Evolutionary conservation across 2,797 vertebrate genomes (phyloP), one percentile per base, ranked within the genome.

Genomic region (Gambelia wislizenii): DNA sequence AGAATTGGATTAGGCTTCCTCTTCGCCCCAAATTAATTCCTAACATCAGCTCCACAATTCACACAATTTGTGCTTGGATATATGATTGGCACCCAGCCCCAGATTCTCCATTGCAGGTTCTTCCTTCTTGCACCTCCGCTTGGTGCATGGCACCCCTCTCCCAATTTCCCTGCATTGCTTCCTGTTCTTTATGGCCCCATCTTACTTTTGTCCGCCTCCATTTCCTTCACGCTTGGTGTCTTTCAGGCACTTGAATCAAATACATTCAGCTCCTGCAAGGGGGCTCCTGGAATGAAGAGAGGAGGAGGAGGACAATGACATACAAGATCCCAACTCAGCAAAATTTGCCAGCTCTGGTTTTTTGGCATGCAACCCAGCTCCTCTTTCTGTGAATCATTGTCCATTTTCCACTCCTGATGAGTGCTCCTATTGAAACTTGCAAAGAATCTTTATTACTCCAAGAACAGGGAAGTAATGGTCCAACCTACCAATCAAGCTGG

Each of bases 401-500:
- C 91, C 84, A 86, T 82, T 89, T 67, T 82, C 92, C 93, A 94
- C 92, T 95, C 1, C 18, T 92, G 92, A 94, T 89, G 90, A 91
- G 93, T 87, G 94, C 90, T 92, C 89, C 91, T 90, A 89, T 92
- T 87, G 89, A 94, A 94, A 94, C 91, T 93, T 91, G 92, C 87
- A 83, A 87, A 87, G 92, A 91, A 93, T 95, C 94, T 96, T 95
- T 95, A 95, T 95, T 91, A 81, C 93, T 95, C 89, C 85, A 94
- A 64, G 92, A 96, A 94, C 89, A 90, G 88, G 81, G 87, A 91
- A 95, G 80, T 91, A 94, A 91, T 76, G 91, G 82, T 83, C 88
- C 3, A 42, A 91, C 88, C 87, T 84, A 90, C 89, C 67, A 94
- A 91, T 95, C 95, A 92, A 89, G n/a, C 79, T 67, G 69, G 74